Evolutionary conservation across 2,888 invertebrate genomes (phyloP).

Genomic region (Halictus ligatus): DNA sequence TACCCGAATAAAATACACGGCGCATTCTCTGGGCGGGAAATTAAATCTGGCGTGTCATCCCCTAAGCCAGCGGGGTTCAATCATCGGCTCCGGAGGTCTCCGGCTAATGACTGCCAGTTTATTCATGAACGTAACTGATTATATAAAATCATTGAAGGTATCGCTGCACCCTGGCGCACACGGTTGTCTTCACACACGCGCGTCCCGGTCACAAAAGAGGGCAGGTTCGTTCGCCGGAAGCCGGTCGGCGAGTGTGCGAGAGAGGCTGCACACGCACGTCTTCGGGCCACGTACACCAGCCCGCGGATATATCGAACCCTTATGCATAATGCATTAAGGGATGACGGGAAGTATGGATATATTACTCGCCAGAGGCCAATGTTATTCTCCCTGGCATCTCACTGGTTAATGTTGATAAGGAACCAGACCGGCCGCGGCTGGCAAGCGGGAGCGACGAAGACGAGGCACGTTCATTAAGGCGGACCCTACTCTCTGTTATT

Average conservation of each 20-base stretch:
- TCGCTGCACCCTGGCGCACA: conserved; percentile 7
- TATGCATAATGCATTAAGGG: conserved; percentile 77
- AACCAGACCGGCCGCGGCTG: conserved; percentile 54
- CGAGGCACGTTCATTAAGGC: conserved; percentile 65
- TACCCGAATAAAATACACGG: not conserved
- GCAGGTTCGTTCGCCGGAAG: conserved; percentile 37
- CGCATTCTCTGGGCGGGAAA: not conserved
- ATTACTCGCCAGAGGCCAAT: conserved; percentile 75
- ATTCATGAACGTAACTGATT: conserved; percentile 36
- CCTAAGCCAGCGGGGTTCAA: not conserved
- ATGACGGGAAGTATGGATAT: conserved; percentile 76
- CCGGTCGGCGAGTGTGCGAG: not conserved
- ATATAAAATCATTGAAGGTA: conserved; percentile 38
- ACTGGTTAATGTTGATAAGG: conserved; percentile 75
- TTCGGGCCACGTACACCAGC: conserved; percentile 19
- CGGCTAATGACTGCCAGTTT: conserved; percentile 22
- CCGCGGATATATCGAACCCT: conserved; percentile 71
- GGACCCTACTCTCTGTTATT: conserved; percentile 51
- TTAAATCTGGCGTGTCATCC: not conserved
- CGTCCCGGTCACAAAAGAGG: conserved; percentile 47
- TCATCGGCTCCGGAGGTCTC: not conserved
- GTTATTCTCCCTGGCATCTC: conserved; percentile 75
- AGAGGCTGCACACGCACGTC: not conserved
- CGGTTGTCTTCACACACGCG: conserved; percentile 13
- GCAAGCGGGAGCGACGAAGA: conserved; percentile 47